These are phyloP conservation scores for Cyrtodaria siliqua DNA, from an alignment of 2,888 invertebrate species.

Conservation along the genomic window DNA sequence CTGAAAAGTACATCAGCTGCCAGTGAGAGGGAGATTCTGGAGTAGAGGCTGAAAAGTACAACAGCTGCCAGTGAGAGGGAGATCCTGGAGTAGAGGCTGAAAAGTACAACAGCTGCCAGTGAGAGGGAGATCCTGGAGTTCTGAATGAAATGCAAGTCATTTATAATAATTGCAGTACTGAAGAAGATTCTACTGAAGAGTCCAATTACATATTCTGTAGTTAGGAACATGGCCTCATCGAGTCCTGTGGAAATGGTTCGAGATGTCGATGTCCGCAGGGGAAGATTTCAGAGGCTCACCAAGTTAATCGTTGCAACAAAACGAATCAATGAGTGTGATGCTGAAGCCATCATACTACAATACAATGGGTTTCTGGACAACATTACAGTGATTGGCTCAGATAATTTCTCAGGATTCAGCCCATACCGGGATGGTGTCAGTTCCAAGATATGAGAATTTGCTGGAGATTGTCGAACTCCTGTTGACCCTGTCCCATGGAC, in stretches of 20 bases:
- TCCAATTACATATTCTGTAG: not conserved
- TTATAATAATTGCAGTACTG: conserved; percentile 16
- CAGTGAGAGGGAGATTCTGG: conserved; percentile 8
- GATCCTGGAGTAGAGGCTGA: too few relatives aligned
- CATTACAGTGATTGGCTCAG: conserved; percentile 15
- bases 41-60: too few relatives aligned
- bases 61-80: too few relatives aligned
- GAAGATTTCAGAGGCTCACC: conserved; percentile 12
- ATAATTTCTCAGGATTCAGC: conserved; percentile 12
- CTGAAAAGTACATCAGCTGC: not conserved
- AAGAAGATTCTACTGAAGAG: conserved; percentile 7
- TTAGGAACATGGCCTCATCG: conserved; percentile 10
- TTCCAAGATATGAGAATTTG: conserved; percentile 1
- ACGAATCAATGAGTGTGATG: conserved; percentile 23
- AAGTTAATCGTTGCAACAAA: conserved; percentile 18
- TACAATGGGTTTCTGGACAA: conserved; percentile 22
- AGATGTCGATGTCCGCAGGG: conserved; percentile 16
- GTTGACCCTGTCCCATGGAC: conserved; percentile 18
- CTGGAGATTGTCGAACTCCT: conserved; percentile 28
- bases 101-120: too few relatives aligned
- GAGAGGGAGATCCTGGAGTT: conserved; percentile 14
- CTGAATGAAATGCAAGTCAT: conserved; percentile 15
- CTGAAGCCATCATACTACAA: conserved; percentile 13
- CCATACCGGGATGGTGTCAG: conserved; percentile 23
- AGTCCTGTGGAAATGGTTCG: conserved; percentile 14